Evolutionary conservation across 2,113 vertebrate genomes (phyloP), one percentile per base, ranked within the genome.

Genomic region (Centropristis striata): DNA sequence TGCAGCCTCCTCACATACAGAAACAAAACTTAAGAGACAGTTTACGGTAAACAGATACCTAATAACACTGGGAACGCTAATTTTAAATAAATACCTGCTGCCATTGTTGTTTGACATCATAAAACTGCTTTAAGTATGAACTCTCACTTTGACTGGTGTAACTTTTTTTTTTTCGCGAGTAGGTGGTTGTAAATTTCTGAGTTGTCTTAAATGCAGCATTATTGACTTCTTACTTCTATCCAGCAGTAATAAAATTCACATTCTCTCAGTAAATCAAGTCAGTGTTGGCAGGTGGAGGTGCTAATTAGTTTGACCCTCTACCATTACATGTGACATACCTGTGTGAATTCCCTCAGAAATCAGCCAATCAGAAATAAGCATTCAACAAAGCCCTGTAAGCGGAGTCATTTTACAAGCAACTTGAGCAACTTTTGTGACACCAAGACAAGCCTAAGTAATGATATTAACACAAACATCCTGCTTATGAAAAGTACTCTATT

Each of bases 361-460:
- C 54, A 36, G 36, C 70, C 78, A 67, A 61, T 74, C 20, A 75
- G 14, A 42, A 57, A 58, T 20, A 0, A 73, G 9, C 16, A 66
- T 23, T 51, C 15, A n/a, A 39, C 27, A 39, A 18, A 28, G 16
- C 53, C 10, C 5, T 23, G 4, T 36, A 2, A 51, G 32, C 18
- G 37, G 18, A 11, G 27, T 49, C 3, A 49, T 18, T 32, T 49
- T 5, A 7, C 20, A 54, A 53, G 28, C 11, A 15, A 4, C 25
- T 59, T 51, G 37, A 42, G 36, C 49, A 11, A 25, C 25, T 28
- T 60, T 23, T 21, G 6, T 27, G 44, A 46, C 46, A 67, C 32
- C n/a, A 58, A 50, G 23, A 65, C 15, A 59, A 32, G 10, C 15
- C 5, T 14, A 60, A 14, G 20, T 23, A 10, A 28, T 13, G 1